A percentile compares a stretch with the other conserved stretches of the same genome.
These are phyloP conservation scores for Polyommatus icarus DNA, from an alignment of 2,888 invertebrate species.

Conservation along the genomic window DNA sequence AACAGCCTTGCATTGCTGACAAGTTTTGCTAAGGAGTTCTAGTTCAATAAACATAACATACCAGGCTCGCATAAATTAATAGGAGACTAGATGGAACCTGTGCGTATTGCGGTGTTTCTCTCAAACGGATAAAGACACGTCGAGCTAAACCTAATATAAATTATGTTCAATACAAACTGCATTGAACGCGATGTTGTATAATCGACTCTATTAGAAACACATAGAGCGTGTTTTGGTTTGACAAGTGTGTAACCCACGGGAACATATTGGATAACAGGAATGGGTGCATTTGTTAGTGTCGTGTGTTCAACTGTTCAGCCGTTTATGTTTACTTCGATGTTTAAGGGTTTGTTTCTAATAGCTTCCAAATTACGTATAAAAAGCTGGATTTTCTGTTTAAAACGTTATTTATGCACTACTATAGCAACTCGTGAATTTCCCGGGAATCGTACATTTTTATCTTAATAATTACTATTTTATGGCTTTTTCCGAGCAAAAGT, in stretches of 20 bases:
- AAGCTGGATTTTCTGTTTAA: not conserved
- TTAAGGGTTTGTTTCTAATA: not conserved
- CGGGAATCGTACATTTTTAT: no score
- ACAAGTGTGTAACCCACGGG: not conserved
- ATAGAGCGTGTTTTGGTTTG: not conserved
- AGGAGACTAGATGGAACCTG: not conserved
- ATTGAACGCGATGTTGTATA: not conserved
- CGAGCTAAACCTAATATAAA: not conserved
- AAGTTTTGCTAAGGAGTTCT: not conserved
- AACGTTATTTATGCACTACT: not conserved
- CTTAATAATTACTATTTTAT: no score
- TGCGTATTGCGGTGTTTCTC: slow-evolving; percentile 1
- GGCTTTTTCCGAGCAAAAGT: no score
- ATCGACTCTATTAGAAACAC: not conserved
- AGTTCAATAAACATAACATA: not conserved
- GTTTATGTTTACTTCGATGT: not conserved
- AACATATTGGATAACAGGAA: slow-evolving; percentile 13
- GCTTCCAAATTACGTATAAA: not conserved
- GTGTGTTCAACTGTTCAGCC: not conserved
- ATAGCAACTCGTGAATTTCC: no score
- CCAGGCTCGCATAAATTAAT: slow-evolving; percentile 3
- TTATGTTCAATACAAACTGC: slow-evolving; percentile 28
- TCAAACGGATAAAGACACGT: slow-evolving; percentile 17
- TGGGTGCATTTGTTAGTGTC: slow-evolving; percentile 12
- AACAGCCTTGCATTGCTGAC: no score